Conservation (phyloP, 1,140 invertebrate species). For the Brevipalpus yothersi region DNA sequence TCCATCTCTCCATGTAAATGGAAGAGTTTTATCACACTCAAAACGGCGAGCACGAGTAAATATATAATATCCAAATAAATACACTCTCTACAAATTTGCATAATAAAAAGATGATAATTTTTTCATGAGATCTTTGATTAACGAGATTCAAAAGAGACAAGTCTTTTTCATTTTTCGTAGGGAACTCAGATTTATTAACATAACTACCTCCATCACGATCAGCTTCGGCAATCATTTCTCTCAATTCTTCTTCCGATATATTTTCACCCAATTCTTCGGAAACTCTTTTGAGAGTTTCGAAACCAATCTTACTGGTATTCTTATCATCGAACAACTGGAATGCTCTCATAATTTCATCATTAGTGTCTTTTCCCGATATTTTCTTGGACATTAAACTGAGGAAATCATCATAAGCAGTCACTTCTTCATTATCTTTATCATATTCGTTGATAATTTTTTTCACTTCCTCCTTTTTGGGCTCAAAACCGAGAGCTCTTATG, state of each 20-base stretch:
- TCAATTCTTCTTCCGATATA: slow-evolving; percentile 75
- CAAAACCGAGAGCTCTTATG: slow-evolving; percentile 73
- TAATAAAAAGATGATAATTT: too few relatives aligned
- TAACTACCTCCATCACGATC: slow-evolving; percentile 84
- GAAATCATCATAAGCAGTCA: slow-evolving; percentile 71
- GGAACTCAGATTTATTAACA: slow-evolving; percentile 86
- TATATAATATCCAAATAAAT: too few relatives aligned
- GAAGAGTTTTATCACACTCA: too few relatives aligned
- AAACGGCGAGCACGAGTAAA: too few relatives aligned
- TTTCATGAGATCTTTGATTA: too few relatives aligned
- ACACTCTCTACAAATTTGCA: too few relatives aligned
- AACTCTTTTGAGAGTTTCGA: slow-evolving; percentile 86
- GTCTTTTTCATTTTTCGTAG: slow-evolving; percentile 92
- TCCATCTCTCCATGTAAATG: too few relatives aligned
- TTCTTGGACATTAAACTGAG: slow-evolving; percentile 72
- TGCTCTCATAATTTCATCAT: slow-evolving; percentile 86
- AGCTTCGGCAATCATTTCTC: slow-evolving; percentile 96
- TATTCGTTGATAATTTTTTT: slow-evolving; percentile 76
- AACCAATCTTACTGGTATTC: slow-evolving; percentile 76
- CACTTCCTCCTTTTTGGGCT: slow-evolving; percentile 87
- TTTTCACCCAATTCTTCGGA: slow-evolving; percentile 81
- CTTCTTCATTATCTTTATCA: slow-evolving; percentile 58
- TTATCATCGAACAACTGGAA: slow-evolving; percentile 88
- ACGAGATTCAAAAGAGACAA: slow-evolving; percentile 47
- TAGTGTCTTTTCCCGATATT: slow-evolving; percentile 81